Percentiles rank a stretch among this genome's conserved stretches.
These are phyloP conservation scores for Otus scops DNA, from an alignment of 2,797 vertebrate genomes.

Conservation along the genomic window DNA sequence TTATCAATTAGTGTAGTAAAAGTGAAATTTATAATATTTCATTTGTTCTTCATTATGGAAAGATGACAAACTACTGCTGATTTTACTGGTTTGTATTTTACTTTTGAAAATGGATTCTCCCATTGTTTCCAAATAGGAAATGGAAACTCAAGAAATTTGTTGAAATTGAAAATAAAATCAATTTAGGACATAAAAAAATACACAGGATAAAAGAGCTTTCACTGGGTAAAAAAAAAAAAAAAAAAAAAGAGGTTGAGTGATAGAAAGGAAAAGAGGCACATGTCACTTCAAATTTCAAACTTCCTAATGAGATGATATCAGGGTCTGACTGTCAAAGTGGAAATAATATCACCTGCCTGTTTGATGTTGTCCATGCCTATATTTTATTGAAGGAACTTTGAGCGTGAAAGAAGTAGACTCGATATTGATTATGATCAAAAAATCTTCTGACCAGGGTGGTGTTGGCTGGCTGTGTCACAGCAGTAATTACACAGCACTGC, in stretches of 20 bases:
- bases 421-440: constrained; percentile 60
- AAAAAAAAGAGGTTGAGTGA: neutral
- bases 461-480: constrained; percentile 42
- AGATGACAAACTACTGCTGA: neutral
- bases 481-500: constrained; percentile 60
- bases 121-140: neutral
- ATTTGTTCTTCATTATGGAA: neutral
- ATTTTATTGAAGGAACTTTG: constrained; percentile 8
- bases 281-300: neutral
- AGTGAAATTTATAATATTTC: neutral
- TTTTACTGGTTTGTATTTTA: neutral
- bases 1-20: neutral
- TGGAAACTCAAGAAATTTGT: neutral
- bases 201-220: neutral
- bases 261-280: neutral
- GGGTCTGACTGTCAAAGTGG: neutral
- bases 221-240: neutral
- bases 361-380: neutral
- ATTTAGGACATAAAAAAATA: neutral
- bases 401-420: neutral
- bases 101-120: neutral
- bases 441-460: constrained; percentile 1
- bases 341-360: constrained; percentile 2
- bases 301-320: neutral
- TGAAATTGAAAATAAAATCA: neutral